phyloP scores from a whole-genome alignment of 1,140 invertebrate genomes.

The Apis dorsata region DNA sequence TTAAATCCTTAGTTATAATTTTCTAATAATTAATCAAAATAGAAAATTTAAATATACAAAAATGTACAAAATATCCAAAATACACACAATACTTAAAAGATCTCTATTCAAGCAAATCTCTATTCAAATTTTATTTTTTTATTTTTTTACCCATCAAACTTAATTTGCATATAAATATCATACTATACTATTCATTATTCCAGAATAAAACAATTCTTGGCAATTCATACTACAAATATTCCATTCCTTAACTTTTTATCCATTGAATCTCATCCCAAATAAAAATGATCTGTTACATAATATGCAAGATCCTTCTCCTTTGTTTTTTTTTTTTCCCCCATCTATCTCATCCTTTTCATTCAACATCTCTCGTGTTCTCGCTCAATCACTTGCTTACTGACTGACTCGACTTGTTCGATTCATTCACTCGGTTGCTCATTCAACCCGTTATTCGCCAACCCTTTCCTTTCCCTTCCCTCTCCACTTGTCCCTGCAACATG shows the following conservation, averaged over 20 bases:
- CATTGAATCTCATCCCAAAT: neutral
- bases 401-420: constrained; percentile 1
- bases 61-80: neutral
- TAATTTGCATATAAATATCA: no score
- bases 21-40: neutral
- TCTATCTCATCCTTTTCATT: no score
- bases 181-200: no score
- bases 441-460: neutral
- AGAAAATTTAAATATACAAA: neutral
- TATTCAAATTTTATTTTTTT: no score
- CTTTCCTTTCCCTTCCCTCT: neutral
- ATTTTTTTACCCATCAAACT: no score
- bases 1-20: neutral
- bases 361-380: neutral
- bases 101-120: no score
- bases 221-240: neutral
- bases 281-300: neutral
- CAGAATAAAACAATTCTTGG: neutral
- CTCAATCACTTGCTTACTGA: constrained; percentile 8
- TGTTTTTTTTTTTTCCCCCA: neutral
- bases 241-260: no score
- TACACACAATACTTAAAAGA: no score
- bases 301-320: neutral
- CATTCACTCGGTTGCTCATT: constrained; percentile 38
- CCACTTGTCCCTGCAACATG: neutral